Base-by-base conservation (phyloP, 2,113 vertebrate genomes). In the Macrotus californicus region DNA sequence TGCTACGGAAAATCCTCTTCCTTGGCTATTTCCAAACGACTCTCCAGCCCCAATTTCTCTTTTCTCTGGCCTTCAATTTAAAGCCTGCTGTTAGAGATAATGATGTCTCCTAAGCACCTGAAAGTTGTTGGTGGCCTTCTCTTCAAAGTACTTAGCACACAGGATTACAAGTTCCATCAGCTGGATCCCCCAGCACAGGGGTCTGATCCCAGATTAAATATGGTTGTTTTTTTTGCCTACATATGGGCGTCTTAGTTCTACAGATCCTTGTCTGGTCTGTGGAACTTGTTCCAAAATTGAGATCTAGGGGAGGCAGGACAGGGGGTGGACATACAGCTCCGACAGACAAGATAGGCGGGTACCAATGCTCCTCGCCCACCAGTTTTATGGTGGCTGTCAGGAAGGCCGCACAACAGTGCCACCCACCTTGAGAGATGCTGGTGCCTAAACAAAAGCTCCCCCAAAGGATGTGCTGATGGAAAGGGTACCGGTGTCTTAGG, bases 71-170 rank as follows among this genome's bases (percentile, higher is more conserved):
- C 52, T 89, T 95, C 7, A 70, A 16, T 22, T 56, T 41, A 72
- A 75, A 91, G 66, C 24, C 39, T 73, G 59, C 10, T n/a, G 36
- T 70, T 70, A 59, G 77, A 85, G 67, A 84, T 6, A 64, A 2
- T 2, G 34, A 50, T 73, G 95, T 89, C 76, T 92, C 41, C 84
- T 79, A 85, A 95, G 94, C 95, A 95, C 88, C 89, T 86, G 64
- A 89, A 83, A 93, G 80, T 85, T 56, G 59, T 93, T 2, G 24
- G 88, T 85, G 85, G 52, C 76, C 91, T 94, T 80, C 36, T 83
- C 94, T 80, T 93, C 82, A 77, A 94, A 94, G 77, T 52, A 91
- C 88, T 83, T 83, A 86, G 85, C 29, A 46, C 52, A 22, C 24
- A 48, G 14, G 46, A 26, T 19, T 31, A 7, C 2, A 10, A 59